Evolutionary conservation across 2,797 vertebrate species (phyloP), one percentile per base, ranked within the genome.

Genomic region (Pyrocephalus nanus): DNA sequence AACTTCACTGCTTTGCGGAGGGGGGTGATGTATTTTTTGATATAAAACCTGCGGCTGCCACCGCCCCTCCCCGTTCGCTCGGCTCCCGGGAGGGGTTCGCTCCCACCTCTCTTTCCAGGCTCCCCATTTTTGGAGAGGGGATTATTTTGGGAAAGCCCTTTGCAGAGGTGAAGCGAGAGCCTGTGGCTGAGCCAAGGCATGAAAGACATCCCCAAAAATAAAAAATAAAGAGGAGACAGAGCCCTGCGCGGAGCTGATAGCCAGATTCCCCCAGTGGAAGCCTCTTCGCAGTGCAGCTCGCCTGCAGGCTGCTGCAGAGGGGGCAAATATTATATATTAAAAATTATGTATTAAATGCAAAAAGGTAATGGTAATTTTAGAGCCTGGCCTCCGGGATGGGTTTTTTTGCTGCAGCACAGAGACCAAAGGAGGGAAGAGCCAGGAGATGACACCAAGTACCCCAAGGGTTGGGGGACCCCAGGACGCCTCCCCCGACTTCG

Each of bases 1-100:
- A 95, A 93, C n/a, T 91, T 95, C 86, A 34, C 32, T 34, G 77
- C 78, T 57, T 75, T 67, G 64, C 30, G 5, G 40, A 42, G 57
- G 38, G 25, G 21, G 61, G 60, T 30, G 30, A 55, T 55, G 5
- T 26, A 21, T 12, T 53, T 71, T 83, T 88, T 50, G 20, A 79
- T 51, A 32, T 20, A 87, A 66, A 64, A 32, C 77, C 81, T 15
- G 32, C 62, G 42, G 66, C 26, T 8, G 15, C 38, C 34, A 8
- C 43, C 48, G 22, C 60, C 27, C 73, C 66, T 43, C 62, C 62
- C 38, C 36, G 4, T 13, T 32, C 27, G 3, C 42, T 22, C 4
- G 5, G 42, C 54, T 57, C 54, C 34, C 14, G 9, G 50, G 4
- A 3, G 20, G 15, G 9, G 5, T 67, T 38, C 9, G 17, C 48